Evolutionary conservation across 2,888 invertebrate species (phyloP).

Genomic region (Acanthoscelides obtectus): DNA sequence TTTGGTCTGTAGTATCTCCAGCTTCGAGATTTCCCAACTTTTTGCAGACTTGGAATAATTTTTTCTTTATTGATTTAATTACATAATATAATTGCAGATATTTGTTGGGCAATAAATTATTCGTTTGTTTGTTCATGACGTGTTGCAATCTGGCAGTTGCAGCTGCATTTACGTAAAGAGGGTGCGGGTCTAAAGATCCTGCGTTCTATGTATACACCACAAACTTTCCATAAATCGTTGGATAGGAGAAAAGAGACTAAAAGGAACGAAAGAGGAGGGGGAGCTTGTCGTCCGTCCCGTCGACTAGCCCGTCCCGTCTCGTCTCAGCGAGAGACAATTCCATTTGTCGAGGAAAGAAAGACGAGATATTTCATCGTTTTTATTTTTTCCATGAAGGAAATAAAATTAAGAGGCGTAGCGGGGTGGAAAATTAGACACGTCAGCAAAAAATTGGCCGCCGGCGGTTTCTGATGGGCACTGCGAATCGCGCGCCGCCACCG

Average conservation of each 20-base stretch:
- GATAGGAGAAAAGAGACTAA: background rate
- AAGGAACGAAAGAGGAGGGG: too few relatives aligned
- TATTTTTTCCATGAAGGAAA: background rate
- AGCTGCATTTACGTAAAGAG: too few relatives aligned
- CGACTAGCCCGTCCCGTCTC: background rate
- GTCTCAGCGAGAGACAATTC: background rate
- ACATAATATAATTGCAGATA: too few relatives aligned
- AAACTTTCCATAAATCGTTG: background rate
- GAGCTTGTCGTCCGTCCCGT: background rate
- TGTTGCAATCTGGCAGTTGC: too few relatives aligned
- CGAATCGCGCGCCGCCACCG: background rate
- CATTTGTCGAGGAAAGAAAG: background rate
- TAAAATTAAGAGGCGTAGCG: background rate
- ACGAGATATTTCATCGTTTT: background rate
- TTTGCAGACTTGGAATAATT: too few relatives aligned
- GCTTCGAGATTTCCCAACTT: too few relatives aligned
- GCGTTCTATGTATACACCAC: too few relatives aligned
- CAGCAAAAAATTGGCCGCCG: background rate
- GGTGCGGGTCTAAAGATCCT: too few relatives aligned
- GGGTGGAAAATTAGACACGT: background rate
- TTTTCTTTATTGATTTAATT: too few relatives aligned
- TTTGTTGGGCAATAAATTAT: too few relatives aligned
- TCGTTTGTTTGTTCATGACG: too few relatives aligned
- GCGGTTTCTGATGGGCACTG: background rate
- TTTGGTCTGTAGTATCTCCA: too few relatives aligned